phyloP scores from a whole-genome alignment of 2,113 vertebrate genomes.

The Nycticryphes semicollaris region DNA sequence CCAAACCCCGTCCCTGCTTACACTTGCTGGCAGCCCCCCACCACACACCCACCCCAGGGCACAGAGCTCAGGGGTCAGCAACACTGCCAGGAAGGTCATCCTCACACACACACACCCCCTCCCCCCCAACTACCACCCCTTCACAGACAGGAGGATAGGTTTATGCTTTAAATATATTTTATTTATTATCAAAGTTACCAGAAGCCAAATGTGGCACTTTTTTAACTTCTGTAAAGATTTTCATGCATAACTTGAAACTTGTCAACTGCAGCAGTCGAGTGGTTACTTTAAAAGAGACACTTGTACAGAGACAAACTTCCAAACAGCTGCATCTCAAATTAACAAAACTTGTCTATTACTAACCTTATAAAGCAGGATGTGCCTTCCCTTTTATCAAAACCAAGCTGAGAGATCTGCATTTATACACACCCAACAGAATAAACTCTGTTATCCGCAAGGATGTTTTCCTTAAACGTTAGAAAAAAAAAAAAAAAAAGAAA shows the following conservation, averaged over 20 bases:
- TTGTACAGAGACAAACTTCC: slow-evolving; percentile 71
- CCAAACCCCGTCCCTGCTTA: background rate
- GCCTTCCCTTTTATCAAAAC: slow-evolving; percentile 72
- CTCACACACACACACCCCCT: accelerated
- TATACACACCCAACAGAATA: slow-evolving; percentile 65
- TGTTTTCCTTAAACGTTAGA: slow-evolving; percentile 67
- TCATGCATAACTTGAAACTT: slow-evolving; percentile 63
- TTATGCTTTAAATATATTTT: slow-evolving; percentile 64
- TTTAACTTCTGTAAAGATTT: background rate
- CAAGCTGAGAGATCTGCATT: slow-evolving; percentile 66
- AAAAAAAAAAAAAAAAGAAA: slow-evolving; percentile 16
- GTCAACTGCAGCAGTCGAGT: slow-evolving; percentile 51
- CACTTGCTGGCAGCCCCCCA: too few species aligned
- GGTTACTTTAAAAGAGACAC: slow-evolving; percentile 45
- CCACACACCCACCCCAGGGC: background rate
- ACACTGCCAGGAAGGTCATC: background rate
- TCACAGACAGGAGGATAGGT: background rate
- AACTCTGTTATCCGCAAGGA: slow-evolving; percentile 67
- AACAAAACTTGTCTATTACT: slow-evolving; percentile 70
- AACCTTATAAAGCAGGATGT: slow-evolving; percentile 72
- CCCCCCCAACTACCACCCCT: background rate
- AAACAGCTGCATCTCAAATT: slow-evolving; percentile 61
- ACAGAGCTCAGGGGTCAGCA: background rate
- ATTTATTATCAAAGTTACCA: slow-evolving; percentile 70
- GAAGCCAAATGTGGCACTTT: slow-evolving; percentile 37